phyloP scores from a whole-genome alignment of 1,140 invertebrate species.

The Drosophila mauritiana region DNA sequence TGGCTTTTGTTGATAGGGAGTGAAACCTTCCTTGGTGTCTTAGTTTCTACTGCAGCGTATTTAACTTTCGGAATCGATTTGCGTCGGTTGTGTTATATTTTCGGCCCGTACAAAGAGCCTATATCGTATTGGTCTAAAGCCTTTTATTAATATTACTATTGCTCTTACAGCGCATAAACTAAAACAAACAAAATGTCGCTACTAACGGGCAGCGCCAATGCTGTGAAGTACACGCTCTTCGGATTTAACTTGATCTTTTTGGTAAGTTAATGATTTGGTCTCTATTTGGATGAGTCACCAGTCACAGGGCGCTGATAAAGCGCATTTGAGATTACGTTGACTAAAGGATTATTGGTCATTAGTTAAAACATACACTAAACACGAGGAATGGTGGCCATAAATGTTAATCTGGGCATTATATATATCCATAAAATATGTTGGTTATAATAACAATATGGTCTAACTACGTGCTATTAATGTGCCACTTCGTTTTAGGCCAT shows the following conservation, averaged over 20 bases:
- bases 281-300: slow-evolving; percentile 24
- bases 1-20: slow-evolving; percentile 58
- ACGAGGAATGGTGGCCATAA: no score
- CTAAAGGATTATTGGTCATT: not conserved
- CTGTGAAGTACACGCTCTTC: slow-evolving; percentile 88
- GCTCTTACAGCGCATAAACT: slow-evolving; percentile 6
- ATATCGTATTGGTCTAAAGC: not conserved
- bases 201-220: slow-evolving; percentile 85
- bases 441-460: no score
- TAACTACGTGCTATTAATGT: no score
- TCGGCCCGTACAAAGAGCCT: slow-evolving; percentile 5
- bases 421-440: no score
- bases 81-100: slow-evolving; percentile 39
- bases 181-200: slow-evolving; percentile 65
- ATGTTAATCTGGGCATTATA: no score
- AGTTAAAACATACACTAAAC: not conserved
- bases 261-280: slow-evolving; percentile 85
- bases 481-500: no score
- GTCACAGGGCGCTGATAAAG: slow-evolving; percentile 1
- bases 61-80: slow-evolving; percentile 44
- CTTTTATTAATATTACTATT: not conserved
- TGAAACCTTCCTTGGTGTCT: slow-evolving; percentile 25
- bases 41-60: slow-evolving; percentile 29
- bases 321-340: slow-evolving; percentile 11
- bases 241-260: slow-evolving; percentile 89